Percentiles rank a stretch among this genome's conserved stretches.
phyloP scores from a whole-genome alignment of 2,888 invertebrate species.

The Tetragonula carbonaria region DNA sequence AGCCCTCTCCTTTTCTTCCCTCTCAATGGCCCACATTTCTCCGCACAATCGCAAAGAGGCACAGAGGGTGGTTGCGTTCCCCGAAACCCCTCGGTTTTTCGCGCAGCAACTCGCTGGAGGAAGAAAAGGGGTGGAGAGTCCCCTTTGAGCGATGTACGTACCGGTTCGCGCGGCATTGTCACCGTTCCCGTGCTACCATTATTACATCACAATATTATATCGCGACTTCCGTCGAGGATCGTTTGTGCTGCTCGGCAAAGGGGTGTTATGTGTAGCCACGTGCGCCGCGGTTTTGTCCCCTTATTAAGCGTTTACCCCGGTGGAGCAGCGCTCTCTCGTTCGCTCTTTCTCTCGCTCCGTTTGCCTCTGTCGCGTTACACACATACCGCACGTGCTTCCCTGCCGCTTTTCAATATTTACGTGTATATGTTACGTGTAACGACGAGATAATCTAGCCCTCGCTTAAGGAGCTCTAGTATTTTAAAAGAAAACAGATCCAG shows the following conservation, averaged over 20 bases:
- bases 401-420: conserved; percentile 58
- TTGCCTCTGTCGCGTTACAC: conserved; percentile 43
- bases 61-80: conserved; percentile 36
- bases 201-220: conserved; percentile 63
- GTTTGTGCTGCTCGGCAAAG: conserved; percentile 40
- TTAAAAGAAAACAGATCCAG: conserved; percentile 34
- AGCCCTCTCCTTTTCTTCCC: conserved; percentile 34
- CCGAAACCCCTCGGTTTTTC: conserved; percentile 45
- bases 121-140: conserved; percentile 27
- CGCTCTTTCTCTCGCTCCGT: conserved; percentile 25
- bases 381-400: conserved; percentile 62
- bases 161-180: conserved; percentile 49
- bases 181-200: conserved; percentile 44
- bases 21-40: conserved; percentile 66
- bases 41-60: conserved; percentile 49
- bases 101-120: conserved; percentile 46
- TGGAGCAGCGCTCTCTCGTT: conserved; percentile 44
- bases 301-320: conserved; percentile 53
- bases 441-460: conserved; percentile 46
- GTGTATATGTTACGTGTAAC: conserved; percentile 12
- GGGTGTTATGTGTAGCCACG: conserved; percentile 61
- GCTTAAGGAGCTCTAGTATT: conserved; percentile 37
- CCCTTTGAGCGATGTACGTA: conserved; percentile 23
- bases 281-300: conserved; percentile 56
- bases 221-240: conserved; percentile 63